A percentile compares a stretch with the other conserved stretches of the same genome.
Conservation (phyloP, 2,888 invertebrate genomes). For the Tridacna crocea region DNA sequence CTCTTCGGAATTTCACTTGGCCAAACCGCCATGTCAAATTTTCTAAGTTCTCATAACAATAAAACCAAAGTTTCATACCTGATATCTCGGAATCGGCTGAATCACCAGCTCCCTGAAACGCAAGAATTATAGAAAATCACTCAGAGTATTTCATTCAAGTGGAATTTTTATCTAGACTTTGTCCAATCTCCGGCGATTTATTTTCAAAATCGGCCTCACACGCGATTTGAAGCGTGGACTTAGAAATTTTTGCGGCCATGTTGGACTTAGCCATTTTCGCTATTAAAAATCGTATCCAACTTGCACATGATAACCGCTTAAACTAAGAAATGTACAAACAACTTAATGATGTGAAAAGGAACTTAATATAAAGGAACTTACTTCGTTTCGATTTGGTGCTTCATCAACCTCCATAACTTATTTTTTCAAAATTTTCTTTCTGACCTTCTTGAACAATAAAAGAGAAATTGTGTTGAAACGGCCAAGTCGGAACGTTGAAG, state of each 20-base stretch:
- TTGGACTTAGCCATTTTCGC: slow-evolving; percentile 76
- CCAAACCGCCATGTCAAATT: slow-evolving; percentile 32
- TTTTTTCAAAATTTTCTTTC: slow-evolving; percentile 60
- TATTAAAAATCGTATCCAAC: slow-evolving; percentile 42
- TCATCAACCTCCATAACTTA: slow-evolving; percentile 59
- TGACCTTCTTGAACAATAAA: slow-evolving; percentile 48
- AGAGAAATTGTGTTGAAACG: slow-evolving; percentile 69
- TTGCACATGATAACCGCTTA: slow-evolving; percentile 43
- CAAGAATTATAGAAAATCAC: background rate
- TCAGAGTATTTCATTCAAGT: background rate
- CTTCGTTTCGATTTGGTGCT: slow-evolving; percentile 46
- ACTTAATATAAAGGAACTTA: slow-evolving; percentile 45
- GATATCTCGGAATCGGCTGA: slow-evolving; percentile 45
- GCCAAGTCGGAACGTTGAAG: slow-evolving; percentile 73
- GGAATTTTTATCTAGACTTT: background rate
- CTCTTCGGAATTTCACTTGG: background rate
- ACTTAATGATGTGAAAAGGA: slow-evolving; percentile 35
- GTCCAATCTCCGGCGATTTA: background rate
- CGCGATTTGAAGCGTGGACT: slow-evolving; percentile 67
- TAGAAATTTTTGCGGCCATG: slow-evolving; percentile 80
- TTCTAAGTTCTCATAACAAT: slow-evolving; percentile 50
- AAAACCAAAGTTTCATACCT: slow-evolving; percentile 54
- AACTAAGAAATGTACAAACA: background rate
- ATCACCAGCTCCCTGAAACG: slow-evolving; percentile 56
- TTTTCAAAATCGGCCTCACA: slow-evolving; percentile 10